phyloP scores from a whole-genome alignment of 2,113 vertebrate species.

The Tachycineta bicolor region DNA sequence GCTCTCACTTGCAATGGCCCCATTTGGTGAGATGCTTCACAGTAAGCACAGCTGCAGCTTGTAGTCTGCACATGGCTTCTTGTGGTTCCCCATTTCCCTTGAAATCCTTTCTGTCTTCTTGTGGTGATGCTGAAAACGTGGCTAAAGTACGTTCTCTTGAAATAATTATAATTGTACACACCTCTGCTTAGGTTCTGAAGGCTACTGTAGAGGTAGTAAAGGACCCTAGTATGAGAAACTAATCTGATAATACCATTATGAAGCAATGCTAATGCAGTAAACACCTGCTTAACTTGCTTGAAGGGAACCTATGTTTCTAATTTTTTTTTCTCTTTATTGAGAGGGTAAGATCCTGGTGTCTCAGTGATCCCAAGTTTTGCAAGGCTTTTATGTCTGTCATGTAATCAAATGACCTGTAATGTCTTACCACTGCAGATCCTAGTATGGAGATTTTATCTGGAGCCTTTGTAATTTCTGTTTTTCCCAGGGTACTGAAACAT shows the following conservation, averaged over 20 bases:
- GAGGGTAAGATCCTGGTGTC: background rate
- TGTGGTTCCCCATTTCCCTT: background rate
- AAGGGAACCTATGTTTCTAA: background rate
- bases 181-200: background rate
- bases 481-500: background rate
- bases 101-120: background rate
- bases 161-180: background rate
- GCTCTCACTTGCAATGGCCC: background rate
- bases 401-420: background rate
- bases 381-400: background rate
- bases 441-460: background rate
- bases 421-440: background rate
- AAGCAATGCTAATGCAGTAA: background rate
- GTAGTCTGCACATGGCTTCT: background rate
- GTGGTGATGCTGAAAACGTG: background rate
- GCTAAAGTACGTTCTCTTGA: background rate
- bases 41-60: background rate
- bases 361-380: background rate
- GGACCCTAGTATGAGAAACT: background rate
- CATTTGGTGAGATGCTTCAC: background rate
- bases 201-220: background rate
- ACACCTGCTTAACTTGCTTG: background rate
- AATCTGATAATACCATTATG: background rate
- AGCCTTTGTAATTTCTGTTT: background rate
- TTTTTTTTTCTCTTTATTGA: background rate